Evolutionary conservation across 2,113 vertebrate species (phyloP).

Genomic region (Ophthalmotilapia sp.): DNA sequence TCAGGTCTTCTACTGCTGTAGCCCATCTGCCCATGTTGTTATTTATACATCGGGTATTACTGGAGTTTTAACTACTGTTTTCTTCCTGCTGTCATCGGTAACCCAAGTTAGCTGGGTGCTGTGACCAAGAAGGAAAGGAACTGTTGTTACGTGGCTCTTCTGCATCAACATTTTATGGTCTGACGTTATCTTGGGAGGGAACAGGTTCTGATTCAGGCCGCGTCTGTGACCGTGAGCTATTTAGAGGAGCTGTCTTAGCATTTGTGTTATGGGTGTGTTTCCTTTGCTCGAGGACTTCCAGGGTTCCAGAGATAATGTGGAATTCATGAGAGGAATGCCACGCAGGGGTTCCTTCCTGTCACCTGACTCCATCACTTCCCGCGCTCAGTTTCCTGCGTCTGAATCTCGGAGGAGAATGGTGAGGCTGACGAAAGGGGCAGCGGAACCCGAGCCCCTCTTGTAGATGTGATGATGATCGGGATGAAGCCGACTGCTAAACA

Average conservation of each 20-base stretch:
- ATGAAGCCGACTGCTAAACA: background rate
- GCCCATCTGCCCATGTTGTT: background rate
- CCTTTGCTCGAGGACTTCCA: constrained; percentile 42
- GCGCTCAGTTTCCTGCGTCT: constrained; percentile 22
- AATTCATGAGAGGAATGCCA: constrained; percentile 49
- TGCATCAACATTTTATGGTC: background rate
- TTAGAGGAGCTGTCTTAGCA: constrained; percentile 13
- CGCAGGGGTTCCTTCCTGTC: constrained; percentile 59
- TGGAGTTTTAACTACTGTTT: background rate
- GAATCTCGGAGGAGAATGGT: constrained; percentile 10
- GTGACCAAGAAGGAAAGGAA: background rate
- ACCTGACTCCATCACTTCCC: constrained; percentile 65
- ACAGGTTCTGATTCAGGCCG: background rate
- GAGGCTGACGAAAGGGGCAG: background rate
- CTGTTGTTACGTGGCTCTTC: background rate
- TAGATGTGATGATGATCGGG: background rate
- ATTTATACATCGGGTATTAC: background rate
- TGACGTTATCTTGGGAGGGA: constrained; percentile 1
- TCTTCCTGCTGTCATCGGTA: background rate
- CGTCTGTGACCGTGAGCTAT: constrained; percentile 6
- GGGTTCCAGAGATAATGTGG: constrained; percentile 44
- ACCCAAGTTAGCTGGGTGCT: background rate
- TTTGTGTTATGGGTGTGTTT: constrained; percentile 46
- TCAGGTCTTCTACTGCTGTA: fast-evolving
- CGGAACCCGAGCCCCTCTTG: background rate